Evolutionary conservation across 2,113 vertebrate genomes (phyloP).

Genomic region (Psilopsiagon aymara): DNA sequence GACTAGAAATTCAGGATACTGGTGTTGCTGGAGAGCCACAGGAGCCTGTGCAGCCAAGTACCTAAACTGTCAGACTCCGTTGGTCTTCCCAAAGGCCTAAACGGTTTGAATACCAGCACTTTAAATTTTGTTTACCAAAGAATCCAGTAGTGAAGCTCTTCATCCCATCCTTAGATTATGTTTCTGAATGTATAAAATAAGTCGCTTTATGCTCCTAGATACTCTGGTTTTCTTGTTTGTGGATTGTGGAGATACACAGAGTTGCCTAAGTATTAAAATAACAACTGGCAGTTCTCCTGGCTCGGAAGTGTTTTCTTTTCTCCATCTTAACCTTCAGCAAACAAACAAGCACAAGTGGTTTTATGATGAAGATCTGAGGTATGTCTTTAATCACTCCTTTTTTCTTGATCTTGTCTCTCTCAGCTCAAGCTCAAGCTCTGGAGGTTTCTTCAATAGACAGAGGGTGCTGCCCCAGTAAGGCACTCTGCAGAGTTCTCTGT

Average conservation of each 20-base stretch:
- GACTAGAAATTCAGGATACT: not conserved
- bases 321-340: not conserved
- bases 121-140: not conserved
- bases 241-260: not conserved
- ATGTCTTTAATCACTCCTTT: not conserved
- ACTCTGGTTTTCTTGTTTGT: not conserved
- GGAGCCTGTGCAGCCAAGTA: not conserved
- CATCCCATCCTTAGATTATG: not conserved
- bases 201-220: not conserved
- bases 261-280: not conserved
- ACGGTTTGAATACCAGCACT: not conserved
- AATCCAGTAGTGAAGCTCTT: not conserved
- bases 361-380: not conserved
- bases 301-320: not conserved
- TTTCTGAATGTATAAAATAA: not conserved
- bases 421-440: not conserved
- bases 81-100: not conserved
- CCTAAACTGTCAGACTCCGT: not conserved
- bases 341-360: not conserved
- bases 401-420: not conserved
- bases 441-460: not conserved
- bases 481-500: not conserved
- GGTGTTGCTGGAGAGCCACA: not conserved
- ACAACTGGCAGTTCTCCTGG: not conserved
- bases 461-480: not conserved